Evolutionary conservation across 2,797 vertebrate genomes (phyloP), one percentile per base, ranked within the genome.

Genomic region (Protosalanx chinensis): DNA sequence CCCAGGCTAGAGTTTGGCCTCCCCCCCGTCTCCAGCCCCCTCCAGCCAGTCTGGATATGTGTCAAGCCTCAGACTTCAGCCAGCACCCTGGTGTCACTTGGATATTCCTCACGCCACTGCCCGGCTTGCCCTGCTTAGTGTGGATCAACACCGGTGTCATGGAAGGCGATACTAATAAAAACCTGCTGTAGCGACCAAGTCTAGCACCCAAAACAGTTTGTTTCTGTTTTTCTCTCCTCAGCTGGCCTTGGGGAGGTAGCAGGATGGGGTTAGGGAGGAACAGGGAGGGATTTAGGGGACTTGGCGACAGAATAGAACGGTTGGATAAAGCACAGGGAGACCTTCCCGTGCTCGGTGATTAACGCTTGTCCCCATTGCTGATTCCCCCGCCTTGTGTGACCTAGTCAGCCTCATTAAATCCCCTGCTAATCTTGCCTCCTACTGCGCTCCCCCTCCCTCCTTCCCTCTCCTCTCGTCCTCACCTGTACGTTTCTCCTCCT

Each of bases 361-460:
- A 90, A 70, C 56, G 2, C 13, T 64, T 75, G 76, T 77, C 73
- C 70, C 72, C 74, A 72, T 5, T 58, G 67, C 68, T 46, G 51
- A 67, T 73, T 72, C 70, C 73, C 65, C 66, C 64, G 20, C 70
- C 78, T 80, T 82, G 68, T 70, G n/a, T 90, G 84, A 89, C 87
- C 88, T 84, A 75, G 76, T 78, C 79, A 85, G 80, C 78, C 81
- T 69, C 12, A 70, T 67, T 79, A 91, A 91, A 92, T 91, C 91
- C 90, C 82, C 77, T 62, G 35, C 82, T 92, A 93, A 93, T 92
- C 89, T 76, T 4, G 16, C 58, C 23, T 63, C 71, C 57, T 64
- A 72, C 60, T 27, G 61, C 64, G 41, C 64, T 12, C 49, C 32
- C 37, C 70, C 23, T 4, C 13, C 61, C 32, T 20, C 7, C 37